Evolutionary conservation across 35 echinoderm and acorn worm species (phyloP).

Genomic region (Strongylocentrotus purpuratus): DNA sequence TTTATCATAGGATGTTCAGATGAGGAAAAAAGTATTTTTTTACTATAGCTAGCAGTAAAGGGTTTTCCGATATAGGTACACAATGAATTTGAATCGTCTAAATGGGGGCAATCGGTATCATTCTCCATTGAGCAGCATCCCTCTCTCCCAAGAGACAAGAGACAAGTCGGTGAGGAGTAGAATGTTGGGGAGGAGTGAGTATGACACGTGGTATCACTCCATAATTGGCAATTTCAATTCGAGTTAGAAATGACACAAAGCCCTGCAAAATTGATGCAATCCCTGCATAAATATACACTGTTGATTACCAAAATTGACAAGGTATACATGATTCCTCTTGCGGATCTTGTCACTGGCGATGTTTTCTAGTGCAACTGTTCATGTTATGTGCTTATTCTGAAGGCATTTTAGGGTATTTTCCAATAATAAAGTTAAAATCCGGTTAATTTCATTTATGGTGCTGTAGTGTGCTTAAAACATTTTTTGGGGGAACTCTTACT

Average conservation of each 20-base stretch:
- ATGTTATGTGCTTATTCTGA: no score
- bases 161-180: not conserved
- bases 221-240: not conserved
- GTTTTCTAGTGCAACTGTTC: not conserved
- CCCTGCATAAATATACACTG: not conserved
- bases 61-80: no score
- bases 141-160: not conserved
- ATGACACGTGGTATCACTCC: not conserved
- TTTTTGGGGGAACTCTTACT: no score
- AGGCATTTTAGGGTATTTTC: no score
- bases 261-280: not conserved
- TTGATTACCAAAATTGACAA: not conserved
- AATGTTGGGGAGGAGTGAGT: not conserved
- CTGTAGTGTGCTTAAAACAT: no score
- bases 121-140: not conserved
- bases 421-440: no score
- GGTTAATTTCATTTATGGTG: no score
- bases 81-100: no score
- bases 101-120: not conserved
- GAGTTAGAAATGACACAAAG: constrained; percentile 1
- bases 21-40: no score
- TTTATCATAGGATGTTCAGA: no score
- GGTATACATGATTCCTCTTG: not conserved
- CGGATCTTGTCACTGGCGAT: not conserved
- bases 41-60: no score